Evolutionary conservation across 2,888 invertebrate genomes (phyloP), one percentile per base, ranked within the genome.

Genomic region (Pomacea canaliculata): DNA sequence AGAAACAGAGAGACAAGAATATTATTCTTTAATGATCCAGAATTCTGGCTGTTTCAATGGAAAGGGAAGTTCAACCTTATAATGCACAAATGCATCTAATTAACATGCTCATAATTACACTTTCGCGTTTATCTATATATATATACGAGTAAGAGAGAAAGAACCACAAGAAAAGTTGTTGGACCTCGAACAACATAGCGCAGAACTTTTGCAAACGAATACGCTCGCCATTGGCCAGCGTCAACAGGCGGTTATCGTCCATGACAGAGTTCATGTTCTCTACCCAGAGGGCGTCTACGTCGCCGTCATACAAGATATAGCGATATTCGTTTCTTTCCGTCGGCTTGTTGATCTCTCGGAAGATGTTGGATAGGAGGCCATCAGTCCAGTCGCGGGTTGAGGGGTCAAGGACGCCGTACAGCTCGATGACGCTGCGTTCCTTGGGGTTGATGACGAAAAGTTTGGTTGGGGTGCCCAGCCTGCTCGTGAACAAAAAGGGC

Each of bases 201-300:
- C 95, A 95, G 90, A 95, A 94, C 76, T 94, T 93, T 84, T 95
- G 94, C 76, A 96, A 92, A 78, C 95, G 93, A 79, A 96, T 96
- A 77, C 96, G 92, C 91, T 97, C 95, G 71, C 96, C 96, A 90
- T 97, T 97, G 7, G 96, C 96, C 96, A 97, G 92, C 1, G 97
- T 97, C 70, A 97, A 92, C 63, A 97, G 92, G 88, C 94, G 95
- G 90, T 97, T 97, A 90, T 97, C 97, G 88, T 97, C 97, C 97
- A 97, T 96, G 1, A 97, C 96, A 0, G 96, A 96, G 92, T 97
- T 97, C 96, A 97, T 97, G 91, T 97, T 97, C 91, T 97, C 97
- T 80, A 97, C 96, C 97, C 97, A 97, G 51, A 96, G 92, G 0
- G 96, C 95, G 92, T 97, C 97, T 1, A 97, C 96, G 88, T 97